These are phyloP conservation scores for Sminthopsis crassicaudata DNA, from an alignment of 2,113 vertebrate genomes.

Conservation along the genomic window DNA sequence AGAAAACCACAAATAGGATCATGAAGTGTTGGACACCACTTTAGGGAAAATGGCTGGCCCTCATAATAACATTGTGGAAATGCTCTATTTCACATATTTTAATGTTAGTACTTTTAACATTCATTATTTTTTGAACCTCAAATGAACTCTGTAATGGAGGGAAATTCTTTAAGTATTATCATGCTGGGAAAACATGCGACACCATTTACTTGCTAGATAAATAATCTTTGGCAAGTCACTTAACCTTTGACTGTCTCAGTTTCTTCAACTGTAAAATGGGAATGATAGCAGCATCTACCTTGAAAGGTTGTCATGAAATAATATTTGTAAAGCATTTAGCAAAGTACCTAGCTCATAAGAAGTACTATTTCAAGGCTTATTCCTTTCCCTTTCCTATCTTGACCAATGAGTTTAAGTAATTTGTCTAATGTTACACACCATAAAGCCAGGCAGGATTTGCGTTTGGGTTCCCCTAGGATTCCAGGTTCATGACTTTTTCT, in stretches of 20 bases:
- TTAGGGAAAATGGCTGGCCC: background rate
- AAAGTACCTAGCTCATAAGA: background rate
- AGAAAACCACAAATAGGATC: background rate
- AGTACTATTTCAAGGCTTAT: background rate
- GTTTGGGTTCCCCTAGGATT: background rate
- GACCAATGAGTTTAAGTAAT: background rate
- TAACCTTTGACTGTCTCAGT: background rate
- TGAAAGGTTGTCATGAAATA: background rate
- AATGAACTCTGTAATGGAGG: background rate
- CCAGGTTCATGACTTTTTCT: background rate
- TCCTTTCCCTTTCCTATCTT: background rate
- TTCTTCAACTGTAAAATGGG: background rate
- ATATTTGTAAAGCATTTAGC: background rate
- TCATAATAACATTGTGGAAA: background rate
- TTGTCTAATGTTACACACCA: background rate
- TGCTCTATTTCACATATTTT: background rate
- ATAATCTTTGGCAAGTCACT: background rate
- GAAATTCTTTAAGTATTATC: background rate
- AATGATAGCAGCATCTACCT: background rate
- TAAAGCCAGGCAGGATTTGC: background rate
- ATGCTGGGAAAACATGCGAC: background rate
- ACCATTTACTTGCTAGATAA: background rate
- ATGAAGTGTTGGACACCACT: background rate
- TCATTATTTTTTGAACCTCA: background rate
- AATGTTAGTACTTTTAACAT: background rate